Evolutionary conservation across 2,888 invertebrate genomes (phyloP), one percentile per base, ranked within the genome.

Genomic region (Caenorhabditis angaria): DNA sequence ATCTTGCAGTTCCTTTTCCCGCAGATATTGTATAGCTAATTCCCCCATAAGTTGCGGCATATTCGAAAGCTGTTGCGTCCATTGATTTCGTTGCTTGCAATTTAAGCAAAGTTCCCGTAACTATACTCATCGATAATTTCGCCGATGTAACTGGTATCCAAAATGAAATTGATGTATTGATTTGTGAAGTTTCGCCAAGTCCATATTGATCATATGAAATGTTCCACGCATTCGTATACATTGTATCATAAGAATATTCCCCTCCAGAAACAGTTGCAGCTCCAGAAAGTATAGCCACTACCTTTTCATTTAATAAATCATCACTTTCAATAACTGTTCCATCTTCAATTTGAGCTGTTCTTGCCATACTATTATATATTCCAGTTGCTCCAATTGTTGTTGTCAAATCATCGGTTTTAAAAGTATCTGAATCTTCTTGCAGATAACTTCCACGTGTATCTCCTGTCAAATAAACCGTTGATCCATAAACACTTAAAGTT

Each of bases 161-260:
- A 47, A 70, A 69, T 1, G 69, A 61, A 22, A 72, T 32, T 5
- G 74, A 73, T 10, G 65, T 41, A n/a, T 67, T 66, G 25, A 50
- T 55, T 54, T 72, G 77, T 4, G 29, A 12, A 6, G 55, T 61
- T 4, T 54, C 12, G 29, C 50, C 64, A n/a, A 18, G 28, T 12
- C 62, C 70, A 10, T 64, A 32, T 25, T 64, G 54, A 27, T 69
- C 65, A 22, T 64, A 66, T 3, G 58, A 65, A 48, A 74, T 56
- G 54, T 77, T 77, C 77, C 77, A 77, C 10, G 63, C 61, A 28
- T 63, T 64, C 25, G 64, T 51, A 62, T 63, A 68, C 59, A 67
- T 65, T 14, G 57, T 48, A 35, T 53, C 61, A 51, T 73, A 68
- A 14, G 41, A 51, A 41, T 68, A 65, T 12, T 62, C 61, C 61